Base-by-base conservation (phyloP, 35 echinoderm and acorn worm species). In the Lytechinus variegatus region DNA sequence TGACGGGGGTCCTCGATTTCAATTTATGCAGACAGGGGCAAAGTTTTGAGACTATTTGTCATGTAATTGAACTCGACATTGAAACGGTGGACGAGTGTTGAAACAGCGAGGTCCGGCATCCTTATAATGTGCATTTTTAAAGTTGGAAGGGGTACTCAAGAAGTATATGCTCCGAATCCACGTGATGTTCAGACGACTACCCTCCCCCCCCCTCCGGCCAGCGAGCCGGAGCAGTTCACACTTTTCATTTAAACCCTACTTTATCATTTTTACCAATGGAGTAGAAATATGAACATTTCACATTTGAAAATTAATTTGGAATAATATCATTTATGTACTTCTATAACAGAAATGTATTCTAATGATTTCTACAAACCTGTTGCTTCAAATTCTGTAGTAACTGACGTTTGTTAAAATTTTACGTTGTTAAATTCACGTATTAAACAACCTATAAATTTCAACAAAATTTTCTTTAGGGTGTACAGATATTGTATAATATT, bases 11-110 rank as follows among this genome's bases (percentile, higher is more conserved):
- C 87, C 87, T 89, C 87, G 28, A 10, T 53, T 87, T 89, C 87
- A 27, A 33, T 89, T 33, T 89, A 89, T 9, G 87, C 9, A 52
- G 87, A 89, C 14, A 8, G 87, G 51, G 27, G 5, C 87, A 89
- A 89, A 89, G 87, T 44, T 89, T 89, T 13, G 0, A 89, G 28
- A 89, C 28, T 89, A 53, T 89, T 89, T 89, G 52, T 53, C 87
- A 52, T 89, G 12, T 89, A 89, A 89, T 89, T 53, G 87, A 89
- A 53, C 87, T 53, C 87, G 87, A 89, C 87, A 89, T 89, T 89
- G 87, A 89, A 89, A 33, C 52, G 51, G 28, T 71, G 61, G 61
- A 19, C 19, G 87, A 89, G 87, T 89, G 52, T 89, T 89, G 87
- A 89, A 33, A 89, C 9, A 33, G 87, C 10, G 87, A 24, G 87